Percentiles rank a stretch among this genome's conserved stretches.
These are phyloP conservation scores for Tenthredo mesomela DNA, from an alignment of 2,888 invertebrate species.

Conservation along the genomic window DNA sequence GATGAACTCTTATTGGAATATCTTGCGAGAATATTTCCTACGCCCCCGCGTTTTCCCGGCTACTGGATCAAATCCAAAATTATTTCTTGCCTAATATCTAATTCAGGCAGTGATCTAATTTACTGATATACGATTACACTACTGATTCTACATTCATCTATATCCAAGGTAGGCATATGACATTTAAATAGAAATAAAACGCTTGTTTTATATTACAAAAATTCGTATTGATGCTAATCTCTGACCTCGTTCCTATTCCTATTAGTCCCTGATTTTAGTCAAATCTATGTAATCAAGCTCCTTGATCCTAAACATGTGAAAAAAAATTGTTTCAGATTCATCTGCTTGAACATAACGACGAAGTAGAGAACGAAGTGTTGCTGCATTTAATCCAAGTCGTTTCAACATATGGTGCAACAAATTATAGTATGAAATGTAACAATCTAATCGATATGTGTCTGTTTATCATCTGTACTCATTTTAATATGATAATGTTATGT, in stretches of 20 bases:
- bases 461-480: background rate
- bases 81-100: background rate
- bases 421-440: background rate
- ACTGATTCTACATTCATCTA: background rate
- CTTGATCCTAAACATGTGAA: background rate
- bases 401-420: background rate
- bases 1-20: slow-evolving; percentile 26
- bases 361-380: background rate
- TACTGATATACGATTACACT: background rate
- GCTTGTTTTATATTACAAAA: no score
- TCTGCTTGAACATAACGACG: background rate
- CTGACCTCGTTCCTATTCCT: no score
- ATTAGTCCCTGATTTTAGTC: background rate
- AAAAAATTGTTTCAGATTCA: background rate
- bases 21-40: background rate
- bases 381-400: background rate
- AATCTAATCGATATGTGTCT: background rate
- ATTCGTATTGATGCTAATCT: no score
- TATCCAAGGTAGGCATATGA: background rate
- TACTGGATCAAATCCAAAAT: slow-evolving; percentile 5
- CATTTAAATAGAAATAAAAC: no score
- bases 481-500: no score
- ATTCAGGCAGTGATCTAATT: background rate
- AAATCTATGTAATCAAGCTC: background rate
- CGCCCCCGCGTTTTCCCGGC: background rate